Base-by-base conservation (phyloP, 2,888 invertebrate species). In the Cordilura impudica region DNA sequence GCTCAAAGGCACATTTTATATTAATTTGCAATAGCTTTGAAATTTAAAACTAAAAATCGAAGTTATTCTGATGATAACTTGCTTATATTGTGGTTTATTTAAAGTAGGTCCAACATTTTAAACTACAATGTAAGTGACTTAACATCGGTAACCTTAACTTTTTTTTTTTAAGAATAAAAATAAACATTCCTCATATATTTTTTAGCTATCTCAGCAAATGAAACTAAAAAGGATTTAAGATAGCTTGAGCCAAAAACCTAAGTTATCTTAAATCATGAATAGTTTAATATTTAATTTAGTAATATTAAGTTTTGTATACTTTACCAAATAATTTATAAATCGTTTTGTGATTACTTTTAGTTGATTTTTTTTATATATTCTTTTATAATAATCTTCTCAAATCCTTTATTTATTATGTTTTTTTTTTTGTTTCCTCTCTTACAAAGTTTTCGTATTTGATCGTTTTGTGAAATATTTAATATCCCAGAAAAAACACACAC, bases 291-390 rank as follows among this genome's bases (percentile, higher is more conserved):
- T 43, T 31, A 35, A 16, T 66, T 54, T 23, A 43, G 51, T 53
- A 70, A 70, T 72, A 54, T 18, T 71, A 63, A 75, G 66, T 66
- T 53, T 53, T 75, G 66, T 67, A 66, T 74, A 39, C 71, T 79
- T 69, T 74, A 78, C 66, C 74, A 78, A 78, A 78, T 74, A 78
- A 74, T 66, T 71, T 74, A 53, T 61, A 74, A 54, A 70, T 66
- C 21, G 49, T 75, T 71, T 75, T 67, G 56, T 75, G 43, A 63
- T 79, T 75, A 75, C 18, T 51, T 79, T 79, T 75, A 78, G 60
- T 74, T 78, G 45, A 31, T 54, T 67, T 66, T 54, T 35, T 67
- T 14, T 56, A 56, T 18, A 26, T 7, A 49, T 75, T 39, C 47
- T 54, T 56, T 61, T 45, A 31, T 18, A 49, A 54, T 61, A 61